Percentiles rank a stretch among this genome's conserved stretches.
phyloP scores from a whole-genome alignment of 2,888 invertebrate species.

The Drosophila limbata region DNA sequence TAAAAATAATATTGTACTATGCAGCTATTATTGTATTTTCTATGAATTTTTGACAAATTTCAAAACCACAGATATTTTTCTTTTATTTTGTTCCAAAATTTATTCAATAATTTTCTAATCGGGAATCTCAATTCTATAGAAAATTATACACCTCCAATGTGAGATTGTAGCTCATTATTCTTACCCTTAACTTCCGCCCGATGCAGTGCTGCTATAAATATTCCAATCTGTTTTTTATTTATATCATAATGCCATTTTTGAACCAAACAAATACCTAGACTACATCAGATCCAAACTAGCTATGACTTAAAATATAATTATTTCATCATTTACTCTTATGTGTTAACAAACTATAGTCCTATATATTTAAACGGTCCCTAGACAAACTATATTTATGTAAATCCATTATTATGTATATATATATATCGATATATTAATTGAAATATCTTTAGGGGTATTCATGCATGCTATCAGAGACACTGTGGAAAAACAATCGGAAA shows the following conservation, averaged over 20 bases:
- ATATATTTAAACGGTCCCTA: conserved; percentile 23
- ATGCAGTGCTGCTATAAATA: conserved; percentile 78
- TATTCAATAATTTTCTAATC: neutral
- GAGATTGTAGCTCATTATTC: conserved; percentile 13
- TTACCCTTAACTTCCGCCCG: conserved; percentile 55
- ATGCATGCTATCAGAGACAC: conserved; percentile 40
- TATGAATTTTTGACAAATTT: neutral
- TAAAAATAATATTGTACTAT: neutral
- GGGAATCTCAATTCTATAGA: neutral
- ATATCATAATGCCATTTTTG: neutral
- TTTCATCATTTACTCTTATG: neutral
- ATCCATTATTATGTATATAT: conserved; percentile 25
- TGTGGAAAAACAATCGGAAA: conserved; percentile 11
- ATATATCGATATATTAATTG: conserved; percentile 16
- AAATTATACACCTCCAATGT: neutral
- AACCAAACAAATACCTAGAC: conserved; percentile 2
- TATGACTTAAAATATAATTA: neutral
- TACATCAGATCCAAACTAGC: neutral
- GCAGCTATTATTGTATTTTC: neutral
- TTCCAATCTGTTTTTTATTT: neutral
- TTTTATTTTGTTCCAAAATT: neutral
- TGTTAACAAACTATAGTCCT: neutral
- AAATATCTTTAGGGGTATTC: conserved; percentile 32
- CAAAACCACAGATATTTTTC: neutral
- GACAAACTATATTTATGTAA: conserved; percentile 24